Percentiles rank a stretch among this genome's conserved stretches.
These are phyloP conservation scores for Hydractinia symbiolongicarpus DNA, from an alignment of 30 jellyfish, hydroid and myxozoan species.

Conservation along the genomic window DNA sequence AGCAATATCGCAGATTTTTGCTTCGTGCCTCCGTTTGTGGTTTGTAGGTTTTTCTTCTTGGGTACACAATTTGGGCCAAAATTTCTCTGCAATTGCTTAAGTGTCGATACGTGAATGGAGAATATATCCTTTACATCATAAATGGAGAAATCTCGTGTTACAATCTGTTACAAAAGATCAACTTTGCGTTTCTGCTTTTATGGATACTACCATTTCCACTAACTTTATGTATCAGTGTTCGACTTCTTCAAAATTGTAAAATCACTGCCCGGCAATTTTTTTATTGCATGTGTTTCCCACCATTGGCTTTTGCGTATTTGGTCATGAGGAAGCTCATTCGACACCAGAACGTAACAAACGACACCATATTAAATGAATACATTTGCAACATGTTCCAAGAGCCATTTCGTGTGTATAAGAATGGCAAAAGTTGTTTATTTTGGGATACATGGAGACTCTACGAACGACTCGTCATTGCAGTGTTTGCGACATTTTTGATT, in stretches of 20 bases:
- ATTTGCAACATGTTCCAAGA: neutral
- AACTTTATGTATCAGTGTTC: neutral
- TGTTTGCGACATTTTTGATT: neutral
- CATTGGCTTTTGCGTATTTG: neutral
- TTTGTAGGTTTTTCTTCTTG: neutral
- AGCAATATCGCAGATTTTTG: neutral
- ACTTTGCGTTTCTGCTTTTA: neutral
- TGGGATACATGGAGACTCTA: constrained; percentile 15
- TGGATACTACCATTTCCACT: constrained; percentile 12
- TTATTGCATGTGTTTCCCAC: neutral
- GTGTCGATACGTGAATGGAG: neutral
- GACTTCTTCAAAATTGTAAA: neutral
- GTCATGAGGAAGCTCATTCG: neutral
- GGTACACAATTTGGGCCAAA: neutral
- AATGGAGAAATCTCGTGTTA: constrained; percentile 4
- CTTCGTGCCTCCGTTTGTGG: neutral
- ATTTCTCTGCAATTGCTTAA: neutral
- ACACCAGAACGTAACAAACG: neutral
- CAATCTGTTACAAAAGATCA: neutral
- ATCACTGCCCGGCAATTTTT: neutral
- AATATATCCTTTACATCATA: neutral
- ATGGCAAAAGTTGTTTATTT: neutral
- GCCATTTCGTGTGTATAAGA: neutral
- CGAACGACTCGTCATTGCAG: constrained; percentile 7
- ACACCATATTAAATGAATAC: neutral